phyloP scores from a whole-genome alignment of 2,113 vertebrate species.

The Trachemys scripta region DNA sequence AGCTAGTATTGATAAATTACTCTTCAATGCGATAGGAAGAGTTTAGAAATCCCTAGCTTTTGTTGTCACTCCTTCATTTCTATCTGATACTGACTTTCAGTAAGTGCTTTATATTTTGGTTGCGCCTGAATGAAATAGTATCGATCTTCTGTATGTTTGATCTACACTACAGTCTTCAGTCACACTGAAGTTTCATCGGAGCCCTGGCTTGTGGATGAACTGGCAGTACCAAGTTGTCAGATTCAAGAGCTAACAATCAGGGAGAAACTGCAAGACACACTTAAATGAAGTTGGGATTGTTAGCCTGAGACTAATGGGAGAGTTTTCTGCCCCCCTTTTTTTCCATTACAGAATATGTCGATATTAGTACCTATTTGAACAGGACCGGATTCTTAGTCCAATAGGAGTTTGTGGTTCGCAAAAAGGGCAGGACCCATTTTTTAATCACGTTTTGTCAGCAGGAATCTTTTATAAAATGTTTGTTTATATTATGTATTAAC shows the following conservation, averaged over 20 bases:
- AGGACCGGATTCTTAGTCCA: not conserved
- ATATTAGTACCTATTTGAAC: not conserved
- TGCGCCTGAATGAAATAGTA: not conserved
- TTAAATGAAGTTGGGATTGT: not conserved
- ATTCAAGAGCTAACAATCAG: not conserved
- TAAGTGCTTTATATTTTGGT: not conserved
- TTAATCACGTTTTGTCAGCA: constrained; percentile 4
- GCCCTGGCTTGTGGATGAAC: not conserved
- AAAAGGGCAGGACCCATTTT: not conserved
- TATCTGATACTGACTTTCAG: not conserved
- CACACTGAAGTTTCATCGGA: not conserved
- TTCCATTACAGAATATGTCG: not conserved
- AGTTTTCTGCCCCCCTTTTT: not conserved
- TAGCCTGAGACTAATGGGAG: fast-evolving
- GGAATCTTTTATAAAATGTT: constrained; percentile 28
- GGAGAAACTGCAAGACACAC: not conserved
- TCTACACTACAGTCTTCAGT: not conserved
- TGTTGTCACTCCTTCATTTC: not conserved
- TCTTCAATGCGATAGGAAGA: not conserved
- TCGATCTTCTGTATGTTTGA: not conserved
- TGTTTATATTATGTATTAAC: constrained; percentile 36
- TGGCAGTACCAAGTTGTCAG: not conserved
- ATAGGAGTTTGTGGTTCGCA: not conserved
- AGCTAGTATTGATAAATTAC: not conserved
- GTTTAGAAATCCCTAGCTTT: not conserved